Evolutionary conservation across 1,140 invertebrate species (phyloP).

Genomic region (Muscidifurax raptorellus): DNA sequence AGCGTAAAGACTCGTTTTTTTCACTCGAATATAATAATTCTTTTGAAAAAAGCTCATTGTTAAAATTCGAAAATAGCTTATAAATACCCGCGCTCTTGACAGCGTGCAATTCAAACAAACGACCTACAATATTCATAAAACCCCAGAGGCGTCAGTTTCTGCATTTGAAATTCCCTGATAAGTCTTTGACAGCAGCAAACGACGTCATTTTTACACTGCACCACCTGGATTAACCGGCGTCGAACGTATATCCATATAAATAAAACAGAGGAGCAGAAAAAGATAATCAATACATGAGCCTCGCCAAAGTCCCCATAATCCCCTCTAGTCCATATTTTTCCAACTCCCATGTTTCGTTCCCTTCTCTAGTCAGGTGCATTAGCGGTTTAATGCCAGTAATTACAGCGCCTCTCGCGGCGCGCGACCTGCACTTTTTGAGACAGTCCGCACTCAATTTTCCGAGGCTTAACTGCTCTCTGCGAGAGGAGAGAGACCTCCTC

Average conservation of each 20-base stretch:
- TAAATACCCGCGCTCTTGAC: background rate
- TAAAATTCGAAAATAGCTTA: background rate
- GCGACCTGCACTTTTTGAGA: constrained; percentile 43
- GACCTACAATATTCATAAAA: background rate
- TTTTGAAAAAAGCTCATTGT: too few relatives aligned
- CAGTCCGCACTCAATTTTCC: constrained; percentile 66
- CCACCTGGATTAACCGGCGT: background rate
- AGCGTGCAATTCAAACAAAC: background rate
- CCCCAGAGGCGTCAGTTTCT: background rate
- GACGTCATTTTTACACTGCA: background rate
- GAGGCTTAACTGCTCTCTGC: constrained; percentile 61
- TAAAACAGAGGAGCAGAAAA: background rate
- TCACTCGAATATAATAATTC: too few relatives aligned
- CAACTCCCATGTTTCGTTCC: background rate
- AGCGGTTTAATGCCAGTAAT: constrained; percentile 37
- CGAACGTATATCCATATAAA: background rate
- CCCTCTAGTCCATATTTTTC: background rate
- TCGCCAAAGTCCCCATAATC: too few relatives aligned
- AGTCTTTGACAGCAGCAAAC: background rate
- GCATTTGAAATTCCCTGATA: background rate
- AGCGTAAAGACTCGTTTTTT: too few relatives aligned
- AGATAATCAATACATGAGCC: background rate
- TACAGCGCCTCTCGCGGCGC: constrained; percentile 18
- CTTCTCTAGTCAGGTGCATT: constrained; percentile 7
- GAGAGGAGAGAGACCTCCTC: background rate